Percentiles rank a stretch among this genome's conserved stretches.
phyloP scores from a whole-genome alignment of 37 sponge, comb jelly and placozoan genomes.

The Beroe ovata region DNA sequence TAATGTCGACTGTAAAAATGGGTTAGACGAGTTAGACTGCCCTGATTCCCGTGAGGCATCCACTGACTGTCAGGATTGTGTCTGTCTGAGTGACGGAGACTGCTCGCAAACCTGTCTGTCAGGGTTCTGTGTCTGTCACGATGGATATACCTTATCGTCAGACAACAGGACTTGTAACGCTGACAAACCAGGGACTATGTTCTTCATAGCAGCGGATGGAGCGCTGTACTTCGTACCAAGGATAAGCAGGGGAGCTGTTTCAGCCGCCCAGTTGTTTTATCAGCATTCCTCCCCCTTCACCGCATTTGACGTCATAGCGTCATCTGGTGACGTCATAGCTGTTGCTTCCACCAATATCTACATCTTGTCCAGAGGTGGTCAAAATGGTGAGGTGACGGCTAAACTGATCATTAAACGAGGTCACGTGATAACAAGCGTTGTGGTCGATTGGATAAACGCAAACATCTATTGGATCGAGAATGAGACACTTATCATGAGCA shows the following conservation, averaged over 20 bases:
- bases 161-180: conserved; percentile 27
- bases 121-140: conserved; percentile 18
- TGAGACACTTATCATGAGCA: neutral
- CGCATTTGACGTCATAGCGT: neutral
- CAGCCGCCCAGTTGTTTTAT: neutral
- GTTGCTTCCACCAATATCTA: neutral
- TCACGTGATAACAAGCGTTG: neutral
- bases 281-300: neutral
- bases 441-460: conserved; percentile 19
- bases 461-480: conserved; percentile 4
- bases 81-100: neutral
- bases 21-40: conserved; percentile 11
- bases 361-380: neutral
- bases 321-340: neutral
- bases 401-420: neutral
- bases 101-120: conserved; percentile 42
- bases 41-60: neutral
- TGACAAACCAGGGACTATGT: neutral
- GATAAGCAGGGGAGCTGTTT: neutral
- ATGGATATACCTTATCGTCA: conserved; percentile 2
- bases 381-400: neutral
- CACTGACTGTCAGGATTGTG: neutral
- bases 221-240: neutral
- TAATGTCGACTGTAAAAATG: neutral
- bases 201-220: neutral